These are phyloP conservation scores for Dolichopus griseipennis DNA, from an alignment of 2,888 invertebrate genomes.

Conservation along the genomic window DNA sequence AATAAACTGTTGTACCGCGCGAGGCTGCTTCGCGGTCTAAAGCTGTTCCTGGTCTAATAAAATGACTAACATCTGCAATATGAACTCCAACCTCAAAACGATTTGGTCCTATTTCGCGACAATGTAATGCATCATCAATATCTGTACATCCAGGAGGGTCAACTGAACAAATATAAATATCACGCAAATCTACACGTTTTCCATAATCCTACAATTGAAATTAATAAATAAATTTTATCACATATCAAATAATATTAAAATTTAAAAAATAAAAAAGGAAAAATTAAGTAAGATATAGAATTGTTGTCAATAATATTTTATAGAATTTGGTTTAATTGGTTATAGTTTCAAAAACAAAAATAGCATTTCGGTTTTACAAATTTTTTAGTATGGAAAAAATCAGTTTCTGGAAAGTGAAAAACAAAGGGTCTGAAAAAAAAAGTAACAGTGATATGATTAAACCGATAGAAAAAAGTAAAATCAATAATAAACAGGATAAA, in stretches of 20 bases:
- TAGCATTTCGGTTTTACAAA: neutral
- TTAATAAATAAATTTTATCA: neutral
- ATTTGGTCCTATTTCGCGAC: conserved; percentile 61
- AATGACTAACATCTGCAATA: conserved; percentile 97
- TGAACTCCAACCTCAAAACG: conserved; percentile 88
- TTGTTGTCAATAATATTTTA: too few species aligned
- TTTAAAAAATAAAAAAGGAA: neutral
- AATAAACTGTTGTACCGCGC: conserved; percentile 93
- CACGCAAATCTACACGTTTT: conserved; percentile 73
- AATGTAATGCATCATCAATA: conserved; percentile 97
- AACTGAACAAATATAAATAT: conserved; percentile 83
- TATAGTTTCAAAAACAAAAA: neutral
- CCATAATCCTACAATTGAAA: conserved; percentile 54
- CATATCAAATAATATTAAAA: neutral
- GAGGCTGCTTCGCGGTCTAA: conserved; percentile 86
- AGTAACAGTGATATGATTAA: too few species aligned
- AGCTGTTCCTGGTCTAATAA: conserved; percentile 86
- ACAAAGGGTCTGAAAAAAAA: too few species aligned
- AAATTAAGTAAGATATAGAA: neutral
- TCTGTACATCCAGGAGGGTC: conserved; percentile 99
- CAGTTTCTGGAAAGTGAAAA: too few species aligned
- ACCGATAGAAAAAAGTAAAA: too few species aligned
- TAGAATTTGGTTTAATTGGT: too few species aligned
- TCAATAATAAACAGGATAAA: too few species aligned
- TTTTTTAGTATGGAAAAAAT: neutral